Base-by-base conservation (phyloP, 1,140 invertebrate species). In the Drosophila ohnishii region DNA sequence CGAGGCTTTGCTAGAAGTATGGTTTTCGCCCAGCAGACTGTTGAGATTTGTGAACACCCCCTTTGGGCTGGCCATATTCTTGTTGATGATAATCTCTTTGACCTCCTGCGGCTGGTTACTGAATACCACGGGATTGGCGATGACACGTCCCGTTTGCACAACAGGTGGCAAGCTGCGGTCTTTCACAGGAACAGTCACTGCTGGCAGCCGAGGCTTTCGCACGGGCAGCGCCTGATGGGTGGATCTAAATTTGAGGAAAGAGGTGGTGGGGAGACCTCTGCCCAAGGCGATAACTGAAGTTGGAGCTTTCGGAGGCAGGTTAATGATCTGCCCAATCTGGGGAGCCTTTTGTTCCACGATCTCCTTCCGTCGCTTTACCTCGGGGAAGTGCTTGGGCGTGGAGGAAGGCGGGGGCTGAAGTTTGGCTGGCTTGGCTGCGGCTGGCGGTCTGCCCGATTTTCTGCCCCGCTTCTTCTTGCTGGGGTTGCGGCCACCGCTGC, bases 51-150 rank as follows among this genome's bases (percentile, higher is more conserved):
- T 91, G 3, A 91, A 91, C 16, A 91, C 82, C 11, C 90, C 88
- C 48, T 91, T 91, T 0, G 90, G 90, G 44, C 90, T 91, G 5
- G 80, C 51, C 51, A 78, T 56, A 37, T 87, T 87, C 57, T 91
- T 91, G 50, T 91, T 91, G 1, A 91, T 91, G 7, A 90, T 58
- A 72, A 91, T 91, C 75, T 91, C 86, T 35, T 91, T 91, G 8
- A 91, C 73, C 4, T 87, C 73, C 45, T 91, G 90, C 2, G 75
- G 70, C 9, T 69, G 70, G 4, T 44, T 72, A 4, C 16, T 44
- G n/a, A 80, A 86, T 10, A 39, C 61, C 0, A 51, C 50, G 1
- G 78, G 32, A 11, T 53, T 10, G 1, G 59, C 28, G 8, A 55
- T 6, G 4, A 72, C 39, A 44, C 53, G 56, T 7, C 64, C 69